A percentile compares a stretch with the other conserved stretches of the same genome.
Conservation (phyloP, 2,888 invertebrate species). For the Stictocephala bisonia region DNA sequence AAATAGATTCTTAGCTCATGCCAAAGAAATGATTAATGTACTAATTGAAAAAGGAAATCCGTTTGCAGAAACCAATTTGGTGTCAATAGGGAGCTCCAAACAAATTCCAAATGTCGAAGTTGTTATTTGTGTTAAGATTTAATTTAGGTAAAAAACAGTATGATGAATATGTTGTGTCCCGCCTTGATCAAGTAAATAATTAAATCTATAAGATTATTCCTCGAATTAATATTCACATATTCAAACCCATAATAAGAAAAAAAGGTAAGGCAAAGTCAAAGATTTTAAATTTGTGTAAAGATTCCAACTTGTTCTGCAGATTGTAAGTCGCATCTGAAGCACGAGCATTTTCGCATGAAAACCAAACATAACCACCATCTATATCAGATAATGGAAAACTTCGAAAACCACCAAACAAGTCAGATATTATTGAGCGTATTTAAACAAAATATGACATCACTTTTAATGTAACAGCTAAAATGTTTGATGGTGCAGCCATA, state of each 20-base stretch:
- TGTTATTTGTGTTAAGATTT: conserved; percentile 3
- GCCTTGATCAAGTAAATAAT: not conserved
- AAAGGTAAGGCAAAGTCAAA: not conserved
- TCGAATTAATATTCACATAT: not conserved
- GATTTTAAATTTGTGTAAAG: not conserved
- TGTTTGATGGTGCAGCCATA: conserved; percentile 11
- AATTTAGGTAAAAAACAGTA: not conserved
- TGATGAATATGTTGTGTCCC: not conserved
- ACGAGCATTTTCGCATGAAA: not conserved
- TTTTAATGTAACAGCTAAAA: conserved; percentile 10
- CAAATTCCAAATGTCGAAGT: conserved; percentile 8
- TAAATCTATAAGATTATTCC: not conserved
- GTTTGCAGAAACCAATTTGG: not conserved
- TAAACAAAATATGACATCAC: conserved; percentile 7
- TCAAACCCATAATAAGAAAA: not conserved
- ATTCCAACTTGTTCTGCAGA: not conserved
- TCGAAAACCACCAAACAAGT: conserved; percentile 14
- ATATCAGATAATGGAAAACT: not conserved
- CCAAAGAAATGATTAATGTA: conserved; percentile 1
- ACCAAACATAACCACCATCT: not conserved
- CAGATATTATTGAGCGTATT: not conserved
- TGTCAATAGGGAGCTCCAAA: not conserved
- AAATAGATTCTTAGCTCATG: too few relatives aligned
- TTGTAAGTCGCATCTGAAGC: not conserved
- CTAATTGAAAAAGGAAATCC: conserved; percentile 8